These are phyloP conservation scores for Thecophora atra DNA, from an alignment of 2,888 invertebrate species.

Conservation along the genomic window DNA sequence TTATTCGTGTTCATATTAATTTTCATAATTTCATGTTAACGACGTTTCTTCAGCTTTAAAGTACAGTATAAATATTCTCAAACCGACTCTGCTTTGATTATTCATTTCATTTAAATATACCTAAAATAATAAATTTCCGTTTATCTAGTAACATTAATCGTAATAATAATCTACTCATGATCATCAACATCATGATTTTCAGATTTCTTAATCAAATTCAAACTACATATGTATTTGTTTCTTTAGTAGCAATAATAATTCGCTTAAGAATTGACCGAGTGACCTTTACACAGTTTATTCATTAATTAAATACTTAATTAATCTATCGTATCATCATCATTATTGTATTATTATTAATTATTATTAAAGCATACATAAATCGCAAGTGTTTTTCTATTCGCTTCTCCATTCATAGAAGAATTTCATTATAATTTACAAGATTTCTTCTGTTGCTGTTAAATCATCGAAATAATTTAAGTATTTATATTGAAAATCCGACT, in stretches of 20 bases:
- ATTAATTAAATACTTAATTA: background rate
- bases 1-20: constrained; percentile 4
- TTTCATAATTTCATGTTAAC: no score
- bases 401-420: background rate
- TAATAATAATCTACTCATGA: background rate
- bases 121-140: constrained; percentile 26
- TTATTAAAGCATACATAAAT: no score
- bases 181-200: no score
- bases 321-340: background rate
- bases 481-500: constrained; percentile 12
- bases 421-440: background rate
- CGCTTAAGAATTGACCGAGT: constrained; percentile 16
- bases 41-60: no score
- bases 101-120: constrained; percentile 23
- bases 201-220: background rate
- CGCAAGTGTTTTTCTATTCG: no score
- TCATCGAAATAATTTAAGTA: constrained; percentile 7
- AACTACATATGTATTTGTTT: no score
- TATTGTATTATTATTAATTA: background rate
- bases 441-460: background rate
- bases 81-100: background rate
- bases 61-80: no score
- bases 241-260: background rate
- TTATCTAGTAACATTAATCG: constrained; percentile 23
- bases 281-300: background rate